These are phyloP conservation scores for Orchestia grillus DNA, from an alignment of 1,140 invertebrate genomes.

Conservation along the genomic window DNA sequence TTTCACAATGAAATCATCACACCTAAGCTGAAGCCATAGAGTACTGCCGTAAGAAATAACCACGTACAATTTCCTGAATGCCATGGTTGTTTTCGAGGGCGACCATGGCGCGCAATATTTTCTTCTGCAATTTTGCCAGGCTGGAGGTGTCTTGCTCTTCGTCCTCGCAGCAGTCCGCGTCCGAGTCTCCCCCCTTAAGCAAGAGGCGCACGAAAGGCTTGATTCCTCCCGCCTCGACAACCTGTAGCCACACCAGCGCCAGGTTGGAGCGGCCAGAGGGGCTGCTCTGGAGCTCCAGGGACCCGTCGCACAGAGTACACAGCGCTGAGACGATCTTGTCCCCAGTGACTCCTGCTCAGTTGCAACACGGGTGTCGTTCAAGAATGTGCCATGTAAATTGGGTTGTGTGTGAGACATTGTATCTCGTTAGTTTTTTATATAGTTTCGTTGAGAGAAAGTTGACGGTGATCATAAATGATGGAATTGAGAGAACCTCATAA, in stretches of 20 bases:
- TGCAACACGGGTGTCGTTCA: not conserved
- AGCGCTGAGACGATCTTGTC: not conserved
- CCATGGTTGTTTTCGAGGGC: not conserved
- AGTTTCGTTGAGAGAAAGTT: not conserved
- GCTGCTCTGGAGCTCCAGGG: not conserved
- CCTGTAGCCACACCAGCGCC: conserved; percentile 20
- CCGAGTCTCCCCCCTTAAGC: not conserved
- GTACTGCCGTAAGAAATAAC: not conserved
- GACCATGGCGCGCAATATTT: not conserved
- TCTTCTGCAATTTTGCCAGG: not conserved
- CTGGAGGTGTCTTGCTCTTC: not conserved
- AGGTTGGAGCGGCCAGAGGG: conserved; percentile 11
- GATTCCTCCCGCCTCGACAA: conserved; percentile 14
- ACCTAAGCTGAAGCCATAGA: not conserved
- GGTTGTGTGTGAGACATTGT: not conserved
- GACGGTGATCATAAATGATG: not conserved
- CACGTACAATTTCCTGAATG: conserved; percentile 15
- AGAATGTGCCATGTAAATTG: not conserved
- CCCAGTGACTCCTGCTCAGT: not conserved
- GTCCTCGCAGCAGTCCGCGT: not conserved
- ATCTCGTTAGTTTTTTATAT: not conserved
- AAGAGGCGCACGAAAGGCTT: not conserved
- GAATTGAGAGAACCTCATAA: not conserved
- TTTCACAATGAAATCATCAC: not conserved
- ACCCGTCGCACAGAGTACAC: conserved; percentile 33